phyloP scores from a whole-genome alignment of 2,888 invertebrate species.

The Diarsia dahlii region DNA sequence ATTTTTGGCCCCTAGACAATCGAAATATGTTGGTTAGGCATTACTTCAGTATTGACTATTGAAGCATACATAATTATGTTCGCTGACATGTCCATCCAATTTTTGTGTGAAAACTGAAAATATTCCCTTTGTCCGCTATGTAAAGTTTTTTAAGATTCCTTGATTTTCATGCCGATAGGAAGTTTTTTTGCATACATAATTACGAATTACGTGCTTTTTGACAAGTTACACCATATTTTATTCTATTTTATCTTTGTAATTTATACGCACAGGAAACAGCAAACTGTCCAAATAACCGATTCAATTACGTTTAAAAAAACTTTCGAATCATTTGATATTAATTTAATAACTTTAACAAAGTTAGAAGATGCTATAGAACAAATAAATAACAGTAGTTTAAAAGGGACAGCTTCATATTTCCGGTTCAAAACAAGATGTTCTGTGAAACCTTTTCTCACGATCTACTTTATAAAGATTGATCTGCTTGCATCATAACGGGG shows the following conservation, averaged over 20 bases:
- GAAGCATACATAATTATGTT: too few species aligned
- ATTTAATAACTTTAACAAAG: constrained; percentile 8
- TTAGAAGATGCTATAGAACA: constrained; percentile 32
- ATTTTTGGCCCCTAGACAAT: background rate
- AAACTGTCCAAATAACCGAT: background rate
- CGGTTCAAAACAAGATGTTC: constrained; percentile 45
- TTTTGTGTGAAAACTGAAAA: too few species aligned
- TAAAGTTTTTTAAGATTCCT: too few species aligned
- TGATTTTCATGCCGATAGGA: too few species aligned
- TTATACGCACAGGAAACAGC: background rate
- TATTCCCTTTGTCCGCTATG: too few species aligned
- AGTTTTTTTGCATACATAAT: too few species aligned
- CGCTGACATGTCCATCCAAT: too few species aligned
- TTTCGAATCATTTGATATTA: constrained; percentile 15
- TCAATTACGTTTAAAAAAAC: background rate
- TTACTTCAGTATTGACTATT: background rate
- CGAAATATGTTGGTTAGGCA: background rate
- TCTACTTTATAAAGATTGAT: constrained; percentile 54
- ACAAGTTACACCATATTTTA: background rate
- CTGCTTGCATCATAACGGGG: constrained; percentile 46
- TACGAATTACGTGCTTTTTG: too few species aligned
- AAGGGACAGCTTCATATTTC: constrained; percentile 53
- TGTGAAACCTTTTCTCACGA: constrained; percentile 62
- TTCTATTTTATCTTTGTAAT: background rate
- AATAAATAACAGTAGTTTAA: constrained; percentile 38